Evolutionary conservation across 2,113 vertebrate genomes (phyloP).

Genomic region (Eubucco bourcierii): DNA sequence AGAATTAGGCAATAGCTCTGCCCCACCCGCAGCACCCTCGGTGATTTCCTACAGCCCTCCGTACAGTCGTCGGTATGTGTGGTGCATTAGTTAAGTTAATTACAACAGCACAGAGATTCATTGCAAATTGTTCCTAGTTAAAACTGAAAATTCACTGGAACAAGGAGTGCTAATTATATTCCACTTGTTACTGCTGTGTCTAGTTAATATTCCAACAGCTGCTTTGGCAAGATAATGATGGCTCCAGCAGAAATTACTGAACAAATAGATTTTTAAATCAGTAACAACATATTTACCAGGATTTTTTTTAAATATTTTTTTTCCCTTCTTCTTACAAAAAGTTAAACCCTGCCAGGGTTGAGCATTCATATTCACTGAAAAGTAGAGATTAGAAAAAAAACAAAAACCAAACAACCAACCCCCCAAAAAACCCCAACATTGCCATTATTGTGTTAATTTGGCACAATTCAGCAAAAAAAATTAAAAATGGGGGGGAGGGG

Average conservation of each 20-base stretch:
- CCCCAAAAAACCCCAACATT: conserved; percentile 18
- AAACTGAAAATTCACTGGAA: conserved; percentile 85
- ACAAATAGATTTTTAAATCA: conserved; percentile 70
- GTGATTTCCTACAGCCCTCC: conserved; percentile 66
- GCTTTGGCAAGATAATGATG: conserved; percentile 72
- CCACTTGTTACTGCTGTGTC: conserved; percentile 71
- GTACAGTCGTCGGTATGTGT: conserved; percentile 36
- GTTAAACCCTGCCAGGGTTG: conserved; percentile 47
- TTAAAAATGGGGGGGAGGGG: background rate
- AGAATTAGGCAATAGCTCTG: conserved; percentile 52
- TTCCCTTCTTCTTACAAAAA: conserved; percentile 25
- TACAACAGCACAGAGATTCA: conserved; percentile 65
- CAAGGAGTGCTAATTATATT: conserved; percentile 74
- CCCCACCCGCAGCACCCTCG: conserved; percentile 54
- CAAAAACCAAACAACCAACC: too few species aligned
- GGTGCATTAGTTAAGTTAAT: conserved; percentile 66
- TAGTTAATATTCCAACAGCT: conserved; percentile 75
- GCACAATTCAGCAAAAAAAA: background rate
- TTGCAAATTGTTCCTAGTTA: conserved; percentile 72
- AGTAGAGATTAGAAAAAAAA: conserved; percentile 16
- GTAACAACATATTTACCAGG: conserved; percentile 67
- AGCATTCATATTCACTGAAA: conserved; percentile 39
- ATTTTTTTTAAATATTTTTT: background rate
- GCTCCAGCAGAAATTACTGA: conserved; percentile 65
- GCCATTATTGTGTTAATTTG: conserved; percentile 37